A percentile compares a stretch with the other conserved stretches of the same genome.
Conservation (phyloP, 2,797 vertebrate species). For the Syngnathus acus region DNA sequence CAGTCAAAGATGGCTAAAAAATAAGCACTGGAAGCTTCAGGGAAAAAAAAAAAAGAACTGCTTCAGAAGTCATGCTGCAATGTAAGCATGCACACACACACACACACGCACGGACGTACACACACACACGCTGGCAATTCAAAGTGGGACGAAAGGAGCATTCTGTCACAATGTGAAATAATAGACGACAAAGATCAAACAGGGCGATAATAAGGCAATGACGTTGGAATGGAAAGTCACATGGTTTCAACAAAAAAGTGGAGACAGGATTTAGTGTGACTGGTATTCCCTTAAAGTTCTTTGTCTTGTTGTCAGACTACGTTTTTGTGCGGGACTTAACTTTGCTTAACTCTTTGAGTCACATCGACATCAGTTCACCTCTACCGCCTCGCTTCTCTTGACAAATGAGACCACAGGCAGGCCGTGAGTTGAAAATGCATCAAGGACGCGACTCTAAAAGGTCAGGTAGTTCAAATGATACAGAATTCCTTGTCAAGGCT, state of each 20-base stretch:
- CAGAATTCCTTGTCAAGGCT: conserved; percentile 1
- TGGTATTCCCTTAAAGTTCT: neutral
- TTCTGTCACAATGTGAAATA: neutral
- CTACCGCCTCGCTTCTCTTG: conserved; percentile 23
- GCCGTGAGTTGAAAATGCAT: conserved; percentile 19
- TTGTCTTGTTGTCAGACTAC: neutral
- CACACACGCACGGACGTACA: neutral
- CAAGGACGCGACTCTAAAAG: conserved; percentile 28
- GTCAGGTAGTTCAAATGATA: conserved; percentile 23
- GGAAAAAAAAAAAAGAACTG: too few relatives aligned
- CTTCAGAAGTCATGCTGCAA: too few relatives aligned
- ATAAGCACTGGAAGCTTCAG: too few relatives aligned
- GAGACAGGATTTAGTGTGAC: neutral
- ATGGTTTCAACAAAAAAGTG: too few relatives aligned
- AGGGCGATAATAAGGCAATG: too few relatives aligned
- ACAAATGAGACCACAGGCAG: conserved; percentile 41
- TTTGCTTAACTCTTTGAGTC: conserved; percentile 8
- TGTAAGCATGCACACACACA: too few relatives aligned
- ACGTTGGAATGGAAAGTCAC: too few relatives aligned
- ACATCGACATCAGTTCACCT: conserved; percentile 18
- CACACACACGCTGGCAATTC: neutral
- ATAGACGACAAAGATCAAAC: neutral
- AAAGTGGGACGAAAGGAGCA: neutral
- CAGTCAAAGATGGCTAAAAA: neutral
- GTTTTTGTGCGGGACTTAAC: neutral